phyloP scores from a whole-genome alignment of 2,797 vertebrate genomes.

The Schizopygopsis malacanthus region DNA sequence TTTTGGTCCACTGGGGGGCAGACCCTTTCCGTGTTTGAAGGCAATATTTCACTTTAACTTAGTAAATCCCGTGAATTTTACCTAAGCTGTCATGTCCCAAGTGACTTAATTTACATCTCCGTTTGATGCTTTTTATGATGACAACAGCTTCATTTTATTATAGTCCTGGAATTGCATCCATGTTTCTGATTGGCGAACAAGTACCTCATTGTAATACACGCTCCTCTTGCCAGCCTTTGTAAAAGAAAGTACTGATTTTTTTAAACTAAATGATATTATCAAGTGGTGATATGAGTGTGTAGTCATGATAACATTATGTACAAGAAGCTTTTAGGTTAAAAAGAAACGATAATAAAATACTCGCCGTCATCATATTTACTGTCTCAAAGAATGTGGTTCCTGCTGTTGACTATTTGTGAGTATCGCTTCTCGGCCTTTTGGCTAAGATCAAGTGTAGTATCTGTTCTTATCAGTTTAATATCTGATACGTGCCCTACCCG shows the following conservation, averaged over 20 bases:
- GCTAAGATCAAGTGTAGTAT: slow-evolving; percentile 54
- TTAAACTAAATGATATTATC: background rate
- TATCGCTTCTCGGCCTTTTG: slow-evolving; percentile 57
- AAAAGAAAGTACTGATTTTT: background rate
- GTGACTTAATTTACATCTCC: background rate
- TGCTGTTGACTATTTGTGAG: background rate
- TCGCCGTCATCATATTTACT: background rate
- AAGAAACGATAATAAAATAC: too few species aligned
- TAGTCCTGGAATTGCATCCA: background rate
- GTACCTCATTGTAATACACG: slow-evolving; percentile 1
- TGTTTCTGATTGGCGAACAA: slow-evolving; percentile 3
- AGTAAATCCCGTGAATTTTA: background rate
- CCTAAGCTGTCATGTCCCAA: background rate
- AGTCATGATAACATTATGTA: background rate
- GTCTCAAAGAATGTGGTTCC: background rate
- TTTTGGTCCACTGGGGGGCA: background rate
- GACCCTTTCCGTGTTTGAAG: background rate
- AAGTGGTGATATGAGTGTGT: background rate
- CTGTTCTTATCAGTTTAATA: too few species aligned
- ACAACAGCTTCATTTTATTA: background rate
- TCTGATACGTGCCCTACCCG: too few species aligned
- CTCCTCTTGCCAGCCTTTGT: background rate
- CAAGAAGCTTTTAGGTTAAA: too few species aligned
- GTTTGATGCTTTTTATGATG: background rate
- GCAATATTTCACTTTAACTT: background rate